Percentiles rank a stretch among this genome's conserved stretches.
These are phyloP conservation scores for Pantherophis vulpinus DNA, from an alignment of 2,797 vertebrate species.

Conservation along the genomic window DNA sequence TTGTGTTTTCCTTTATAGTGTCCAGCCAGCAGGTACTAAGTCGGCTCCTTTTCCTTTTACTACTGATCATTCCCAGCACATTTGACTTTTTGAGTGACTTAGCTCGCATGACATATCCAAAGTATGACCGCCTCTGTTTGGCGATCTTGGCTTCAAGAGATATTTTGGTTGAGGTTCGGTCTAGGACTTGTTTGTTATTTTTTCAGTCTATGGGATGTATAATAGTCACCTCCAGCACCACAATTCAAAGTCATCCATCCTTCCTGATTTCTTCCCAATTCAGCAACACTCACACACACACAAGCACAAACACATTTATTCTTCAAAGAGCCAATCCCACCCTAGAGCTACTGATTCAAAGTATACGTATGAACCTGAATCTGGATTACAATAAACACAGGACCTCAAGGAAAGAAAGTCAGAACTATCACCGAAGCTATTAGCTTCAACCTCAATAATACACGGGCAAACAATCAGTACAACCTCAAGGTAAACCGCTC, in stretches of 20 bases:
- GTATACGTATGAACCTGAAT: background rate
- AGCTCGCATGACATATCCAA: background rate
- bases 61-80: background rate
- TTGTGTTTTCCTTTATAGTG: background rate
- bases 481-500: no score
- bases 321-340: background rate
- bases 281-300: background rate
- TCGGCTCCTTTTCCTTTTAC: background rate
- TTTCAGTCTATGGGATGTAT: background rate
- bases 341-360: background rate
- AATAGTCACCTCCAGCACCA: background rate
- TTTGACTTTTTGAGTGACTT: background rate
- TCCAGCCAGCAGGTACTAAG: background rate
- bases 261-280: background rate
- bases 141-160: background rate
- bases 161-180: background rate
- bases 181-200: background rate
- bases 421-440: background rate
- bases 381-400: background rate
- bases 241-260: background rate
- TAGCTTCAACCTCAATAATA: no score
- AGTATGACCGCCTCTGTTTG: background rate
- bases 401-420: background rate
- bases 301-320: background rate
- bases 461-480: no score